These are phyloP conservation scores for Dryomyza anilis DNA, from an alignment of 2,888 invertebrate genomes.

Conservation along the genomic window DNA sequence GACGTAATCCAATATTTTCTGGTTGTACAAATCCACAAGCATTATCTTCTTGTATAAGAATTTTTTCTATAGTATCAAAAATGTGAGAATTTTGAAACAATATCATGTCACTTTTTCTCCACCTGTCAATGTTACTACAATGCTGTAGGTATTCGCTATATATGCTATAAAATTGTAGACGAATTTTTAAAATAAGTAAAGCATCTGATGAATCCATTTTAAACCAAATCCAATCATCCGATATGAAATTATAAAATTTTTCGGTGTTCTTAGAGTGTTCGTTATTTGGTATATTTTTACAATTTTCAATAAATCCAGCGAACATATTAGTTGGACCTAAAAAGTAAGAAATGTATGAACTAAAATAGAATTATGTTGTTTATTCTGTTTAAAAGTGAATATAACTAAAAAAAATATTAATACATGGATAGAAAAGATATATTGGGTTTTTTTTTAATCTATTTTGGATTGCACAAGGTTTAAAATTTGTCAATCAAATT, in stretches of 20 bases:
- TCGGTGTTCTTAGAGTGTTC: neutral
- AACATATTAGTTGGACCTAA: constrained; percentile 37
- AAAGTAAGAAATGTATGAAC: constrained; percentile 5
- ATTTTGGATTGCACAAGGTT: too few relatives aligned
- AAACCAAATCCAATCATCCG: constrained; percentile 79
- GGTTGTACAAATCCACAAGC: constrained; percentile 40
- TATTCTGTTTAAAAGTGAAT: too few relatives aligned
- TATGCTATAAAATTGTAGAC: constrained; percentile 70
- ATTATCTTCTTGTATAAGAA: constrained; percentile 43
- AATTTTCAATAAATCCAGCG: constrained; percentile 24
- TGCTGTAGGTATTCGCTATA: constrained; percentile 43
- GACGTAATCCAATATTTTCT: constrained; percentile 44
- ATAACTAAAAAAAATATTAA: too few relatives aligned
- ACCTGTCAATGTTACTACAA: constrained; percentile 41
- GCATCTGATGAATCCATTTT: constrained; percentile 71
- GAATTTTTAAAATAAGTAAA: constrained; percentile 68
- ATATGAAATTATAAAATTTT: constrained; percentile 43
- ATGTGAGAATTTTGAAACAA: constrained; percentile 36
- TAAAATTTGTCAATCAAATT: too few relatives aligned
- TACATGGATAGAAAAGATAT: too few relatives aligned
- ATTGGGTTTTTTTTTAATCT: too few relatives aligned
- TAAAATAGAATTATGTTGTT: too few relatives aligned
- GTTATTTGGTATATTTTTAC: neutral
- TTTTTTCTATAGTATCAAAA: constrained; percentile 40
- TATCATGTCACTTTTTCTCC: constrained; percentile 35